phyloP scores from a whole-genome alignment of 1,140 invertebrate genomes.

The Drosophila sulfurigaster region DNA sequence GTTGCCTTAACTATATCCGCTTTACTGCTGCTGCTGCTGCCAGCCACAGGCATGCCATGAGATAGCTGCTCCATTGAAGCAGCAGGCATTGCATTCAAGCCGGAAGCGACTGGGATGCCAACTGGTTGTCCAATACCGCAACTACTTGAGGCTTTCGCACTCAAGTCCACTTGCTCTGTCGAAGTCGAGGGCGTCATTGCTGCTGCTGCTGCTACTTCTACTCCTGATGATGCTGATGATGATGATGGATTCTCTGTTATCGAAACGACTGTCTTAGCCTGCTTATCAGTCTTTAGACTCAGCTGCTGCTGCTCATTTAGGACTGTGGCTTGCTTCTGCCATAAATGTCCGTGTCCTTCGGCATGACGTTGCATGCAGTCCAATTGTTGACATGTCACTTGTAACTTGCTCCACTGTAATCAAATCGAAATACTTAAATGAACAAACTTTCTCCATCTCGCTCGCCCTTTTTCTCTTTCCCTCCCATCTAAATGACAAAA shows the following conservation, averaged over 20 bases:
- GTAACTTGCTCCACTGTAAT: slow-evolving; percentile 84
- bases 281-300: slow-evolving; percentile 71
- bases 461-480: slow-evolving; percentile 11
- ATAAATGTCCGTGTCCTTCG: slow-evolving; percentile 84
- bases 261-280: slow-evolving; percentile 40
- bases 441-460: slow-evolving; percentile 9
- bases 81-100: slow-evolving; percentile 56
- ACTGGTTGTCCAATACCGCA: slow-evolving; percentile 35
- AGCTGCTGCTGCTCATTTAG: slow-evolving; percentile 72
- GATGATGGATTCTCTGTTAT: slow-evolving; percentile 46
- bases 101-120: slow-evolving; percentile 63
- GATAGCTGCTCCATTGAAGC: slow-evolving; percentile 16
- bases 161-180: slow-evolving; percentile 28
- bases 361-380: slow-evolving; percentile 84
- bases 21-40: slow-evolving; percentile 48
- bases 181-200: slow-evolving; percentile 10
- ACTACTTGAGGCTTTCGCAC: slow-evolving; percentile 55
- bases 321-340: slow-evolving; percentile 83
- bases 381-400: slow-evolving; percentile 84
- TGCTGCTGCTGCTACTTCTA: slow-evolving; percentile 7
- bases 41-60: slow-evolving; percentile 32
- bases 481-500: slow-evolving; percentile 31
- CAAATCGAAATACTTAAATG: slow-evolving; percentile 67
- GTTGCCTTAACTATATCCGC: slow-evolving; percentile 29
- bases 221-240: slow-evolving; percentile 32